Percentiles rank a stretch among this genome's conserved stretches.
These are phyloP conservation scores for Vireo altiloquus DNA, from an alignment of 2,113 vertebrate genomes.

Conservation along the genomic window DNA sequence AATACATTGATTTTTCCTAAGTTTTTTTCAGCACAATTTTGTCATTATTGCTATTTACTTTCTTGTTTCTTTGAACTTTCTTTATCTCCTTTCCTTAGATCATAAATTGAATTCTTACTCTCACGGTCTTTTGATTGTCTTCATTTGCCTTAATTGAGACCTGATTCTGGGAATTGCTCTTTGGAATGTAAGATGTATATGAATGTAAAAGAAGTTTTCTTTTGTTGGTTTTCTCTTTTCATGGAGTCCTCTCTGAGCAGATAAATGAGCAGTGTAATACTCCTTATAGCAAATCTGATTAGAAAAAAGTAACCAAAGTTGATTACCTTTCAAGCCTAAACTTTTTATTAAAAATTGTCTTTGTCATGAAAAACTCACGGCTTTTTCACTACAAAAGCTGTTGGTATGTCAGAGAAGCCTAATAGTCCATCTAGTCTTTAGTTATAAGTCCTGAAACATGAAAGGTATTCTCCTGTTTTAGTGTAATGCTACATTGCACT, in stretches of 20 bases:
- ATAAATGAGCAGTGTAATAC: neutral
- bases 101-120: neutral
- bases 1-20: neutral
- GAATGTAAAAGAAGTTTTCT: no score
- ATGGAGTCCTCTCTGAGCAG: neutral
- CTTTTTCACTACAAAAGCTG: neutral
- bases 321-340: neutral
- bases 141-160: neutral
- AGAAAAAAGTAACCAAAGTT: neutral
- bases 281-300: neutral
- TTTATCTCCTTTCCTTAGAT: neutral
- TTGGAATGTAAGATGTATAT: neutral
- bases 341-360: neutral
- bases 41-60: neutral
- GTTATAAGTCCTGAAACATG: neutral
- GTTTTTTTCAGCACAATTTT: neutral
- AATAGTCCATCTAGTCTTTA: neutral
- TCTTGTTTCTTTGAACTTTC: neutral
- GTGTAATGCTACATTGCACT: neutral
- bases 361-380: neutral
- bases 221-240: neutral
- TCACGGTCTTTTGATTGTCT: neutral
- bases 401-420: neutral
- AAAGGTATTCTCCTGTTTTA: neutral
- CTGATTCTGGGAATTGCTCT: neutral